phyloP scores from a whole-genome alignment of 2,797 vertebrate species.

The Tadarida brasiliensis region DNA sequence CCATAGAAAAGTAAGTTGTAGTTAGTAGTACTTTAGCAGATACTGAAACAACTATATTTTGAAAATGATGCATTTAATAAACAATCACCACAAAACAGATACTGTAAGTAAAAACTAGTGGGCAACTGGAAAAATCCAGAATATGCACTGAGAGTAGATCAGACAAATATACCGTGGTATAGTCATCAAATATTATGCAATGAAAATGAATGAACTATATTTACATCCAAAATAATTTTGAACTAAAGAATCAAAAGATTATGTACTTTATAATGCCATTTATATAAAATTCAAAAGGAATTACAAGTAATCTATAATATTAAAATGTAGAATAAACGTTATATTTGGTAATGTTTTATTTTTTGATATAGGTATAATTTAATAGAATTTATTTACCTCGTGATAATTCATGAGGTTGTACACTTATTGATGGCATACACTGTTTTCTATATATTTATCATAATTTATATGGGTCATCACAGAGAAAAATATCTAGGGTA shows the following conservation, averaged over 20 bases:
- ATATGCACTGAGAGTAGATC: background rate
- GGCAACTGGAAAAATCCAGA: background rate
- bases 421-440: background rate
- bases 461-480: background rate
- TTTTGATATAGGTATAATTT: constrained; percentile 41
- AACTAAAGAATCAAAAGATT: constrained; percentile 34
- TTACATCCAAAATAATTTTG: constrained; percentile 28
- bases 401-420: background rate
- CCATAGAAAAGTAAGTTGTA: background rate
- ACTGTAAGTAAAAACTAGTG: background rate
- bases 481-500: background rate
- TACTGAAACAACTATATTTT: background rate
- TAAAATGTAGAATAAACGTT: background rate
- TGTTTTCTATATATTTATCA: constrained; percentile 1
- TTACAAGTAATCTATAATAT: background rate
- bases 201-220: background rate
- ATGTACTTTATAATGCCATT: background rate
- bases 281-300: background rate
- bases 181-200: constrained; percentile 6
- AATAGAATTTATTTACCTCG: background rate
- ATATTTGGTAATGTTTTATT: constrained; percentile 30
- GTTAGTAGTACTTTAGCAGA: background rate
- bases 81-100: background rate
- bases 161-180: background rate
- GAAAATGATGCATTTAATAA: background rate